These are phyloP conservation scores for Sycophila texana DNA, from an alignment of 2,888 invertebrate genomes.

Conservation along the genomic window DNA sequence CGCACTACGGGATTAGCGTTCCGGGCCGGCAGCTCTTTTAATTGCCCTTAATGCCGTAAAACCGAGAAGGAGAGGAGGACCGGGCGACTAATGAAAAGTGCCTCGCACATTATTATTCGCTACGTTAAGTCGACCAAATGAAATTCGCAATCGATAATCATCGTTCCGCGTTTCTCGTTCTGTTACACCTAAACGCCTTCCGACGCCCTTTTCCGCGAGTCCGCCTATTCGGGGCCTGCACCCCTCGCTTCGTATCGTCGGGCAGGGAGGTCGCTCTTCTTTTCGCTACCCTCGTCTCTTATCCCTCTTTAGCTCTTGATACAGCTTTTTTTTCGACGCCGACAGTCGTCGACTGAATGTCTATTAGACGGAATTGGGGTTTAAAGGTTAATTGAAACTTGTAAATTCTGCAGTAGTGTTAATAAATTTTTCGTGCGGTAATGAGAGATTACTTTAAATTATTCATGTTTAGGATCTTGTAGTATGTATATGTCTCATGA, in stretches of 20 bases:
- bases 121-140: conserved; percentile 73
- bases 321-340: conserved; percentile 16
- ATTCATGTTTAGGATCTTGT: neutral
- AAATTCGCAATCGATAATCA: conserved; percentile 72
- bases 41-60: conserved; percentile 70
- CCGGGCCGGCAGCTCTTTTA: conserved; percentile 65
- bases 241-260: neutral
- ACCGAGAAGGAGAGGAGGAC: conserved; percentile 46
- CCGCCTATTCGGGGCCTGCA: neutral
- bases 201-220: conserved; percentile 44
- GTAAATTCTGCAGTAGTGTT: neutral
- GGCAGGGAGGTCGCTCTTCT: conserved; percentile 19
- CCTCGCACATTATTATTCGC: conserved; percentile 70
- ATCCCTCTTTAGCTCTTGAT: conserved; percentile 29
- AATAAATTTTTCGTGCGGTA: no score
- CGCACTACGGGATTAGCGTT: conserved; percentile 59
- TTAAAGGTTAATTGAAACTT: conserved; percentile 5
- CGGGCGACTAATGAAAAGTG: conserved; percentile 69
- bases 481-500: no score
- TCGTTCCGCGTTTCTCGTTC: conserved; percentile 52
- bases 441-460: no score
- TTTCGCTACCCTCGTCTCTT: neutral
- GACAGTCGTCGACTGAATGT: neutral
- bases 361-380: conserved; percentile 12
- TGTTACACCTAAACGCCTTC: conserved; percentile 22